Conservation (phyloP, 2,113 vertebrate genomes). For the Oreochromis tanganicae region DNA sequence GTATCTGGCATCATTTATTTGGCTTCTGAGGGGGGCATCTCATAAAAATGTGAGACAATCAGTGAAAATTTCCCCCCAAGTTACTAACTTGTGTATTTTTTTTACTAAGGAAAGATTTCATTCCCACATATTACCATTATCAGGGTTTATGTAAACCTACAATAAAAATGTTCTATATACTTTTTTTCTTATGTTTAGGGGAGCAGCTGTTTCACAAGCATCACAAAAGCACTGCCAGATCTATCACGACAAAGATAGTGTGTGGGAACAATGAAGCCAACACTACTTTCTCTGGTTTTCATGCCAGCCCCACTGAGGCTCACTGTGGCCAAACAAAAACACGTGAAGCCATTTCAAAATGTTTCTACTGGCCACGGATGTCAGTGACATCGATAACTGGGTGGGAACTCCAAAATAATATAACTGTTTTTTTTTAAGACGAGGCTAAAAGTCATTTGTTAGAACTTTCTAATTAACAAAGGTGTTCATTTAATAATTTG, state of each 20-base stretch:
- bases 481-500: background rate
- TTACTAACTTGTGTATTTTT: background rate
- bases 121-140: background rate
- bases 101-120: background rate
- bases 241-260: background rate
- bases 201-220: background rate
- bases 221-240: background rate
- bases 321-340: background rate
- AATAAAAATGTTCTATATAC: background rate
- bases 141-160: background rate
- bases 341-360: background rate
- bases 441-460: fast-evolving
- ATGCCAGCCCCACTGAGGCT: background rate
- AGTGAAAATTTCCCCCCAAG: background rate
- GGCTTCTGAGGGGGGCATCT: background rate
- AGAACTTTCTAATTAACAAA: background rate
- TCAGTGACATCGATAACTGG: background rate
- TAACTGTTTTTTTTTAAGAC: fast-evolving
- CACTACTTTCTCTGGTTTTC: background rate
- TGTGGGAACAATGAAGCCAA: background rate
- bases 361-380: background rate
- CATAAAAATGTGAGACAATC: background rate
- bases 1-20: background rate
- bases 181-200: fast-evolving
- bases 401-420: background rate